A percentile compares a stretch with the other conserved stretches of the same genome.
These are phyloP conservation scores for Lasioglossum zephyrum DNA, from an alignment of 2,888 invertebrate genomes.

Conservation along the genomic window DNA sequence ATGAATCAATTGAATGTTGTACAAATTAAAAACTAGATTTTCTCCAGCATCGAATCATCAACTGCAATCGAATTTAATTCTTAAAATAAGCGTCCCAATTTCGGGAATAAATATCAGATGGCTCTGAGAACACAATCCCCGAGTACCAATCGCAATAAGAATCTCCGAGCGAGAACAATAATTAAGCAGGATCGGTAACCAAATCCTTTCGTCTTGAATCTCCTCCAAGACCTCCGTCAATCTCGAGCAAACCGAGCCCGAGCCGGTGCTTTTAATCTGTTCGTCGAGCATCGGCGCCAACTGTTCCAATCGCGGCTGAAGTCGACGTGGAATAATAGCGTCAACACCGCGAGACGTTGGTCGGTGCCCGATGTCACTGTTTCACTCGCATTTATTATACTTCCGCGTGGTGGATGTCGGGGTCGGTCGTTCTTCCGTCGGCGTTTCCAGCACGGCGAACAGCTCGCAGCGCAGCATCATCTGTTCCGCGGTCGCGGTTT, in stretches of 20 bases:
- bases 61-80: too few species aligned
- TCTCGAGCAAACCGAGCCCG: neutral
- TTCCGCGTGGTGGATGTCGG: neutral
- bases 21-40: neutral
- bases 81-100: neutral
- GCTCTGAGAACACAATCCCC: neutral
- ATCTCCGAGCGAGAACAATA: neutral
- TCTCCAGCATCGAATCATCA: neutral
- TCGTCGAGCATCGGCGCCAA: conserved; percentile 11
- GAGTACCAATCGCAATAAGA: neutral
- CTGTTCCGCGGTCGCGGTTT: conserved; percentile 71
- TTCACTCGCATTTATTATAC: conserved; percentile 20
- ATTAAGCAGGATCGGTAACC: neutral
- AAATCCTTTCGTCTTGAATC: neutral
- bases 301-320: conserved; percentile 3
- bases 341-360: conserved; percentile 5
- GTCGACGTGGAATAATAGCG: conserved; percentile 10
- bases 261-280: conserved; percentile 11
- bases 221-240: neutral
- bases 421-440: conserved; percentile 24
- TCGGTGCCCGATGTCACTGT: conserved; percentile 9
- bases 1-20: neutral
- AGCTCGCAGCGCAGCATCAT: conserved; percentile 65
- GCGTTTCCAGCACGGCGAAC: conserved; percentile 35
- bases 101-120: neutral